phyloP scores from a whole-genome alignment of 2,113 vertebrate genomes.

The Galbula dea region DNA sequence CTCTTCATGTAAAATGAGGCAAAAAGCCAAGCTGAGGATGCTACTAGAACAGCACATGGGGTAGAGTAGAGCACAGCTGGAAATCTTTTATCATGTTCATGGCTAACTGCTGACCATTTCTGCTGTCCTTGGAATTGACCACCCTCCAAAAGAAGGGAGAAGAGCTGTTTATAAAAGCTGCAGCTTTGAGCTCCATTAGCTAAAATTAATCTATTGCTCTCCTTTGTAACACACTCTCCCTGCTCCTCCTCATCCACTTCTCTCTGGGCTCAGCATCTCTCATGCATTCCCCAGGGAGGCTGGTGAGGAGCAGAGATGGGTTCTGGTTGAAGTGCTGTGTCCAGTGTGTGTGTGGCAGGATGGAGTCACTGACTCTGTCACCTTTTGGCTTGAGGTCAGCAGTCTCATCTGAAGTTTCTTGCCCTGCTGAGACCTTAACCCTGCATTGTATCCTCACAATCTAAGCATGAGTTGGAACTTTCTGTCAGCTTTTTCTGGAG shows the following conservation, averaged over 20 bases:
- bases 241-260: background rate
- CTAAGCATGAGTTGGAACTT: background rate
- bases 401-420: background rate
- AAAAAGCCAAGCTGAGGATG: background rate
- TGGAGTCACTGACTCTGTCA: background rate
- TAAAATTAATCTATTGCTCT: background rate
- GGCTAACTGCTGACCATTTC: too few species aligned
- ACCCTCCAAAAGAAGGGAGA: background rate
- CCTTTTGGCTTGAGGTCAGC: background rate
- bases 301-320: background rate
- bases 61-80: background rate
- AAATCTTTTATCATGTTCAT: background rate
- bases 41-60: rapidly evolving
- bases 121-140: background rate
- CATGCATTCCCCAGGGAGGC: background rate
- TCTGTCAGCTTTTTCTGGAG: rapidly evolving
- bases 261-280: rapidly evolving
- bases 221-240: rapidly evolving
- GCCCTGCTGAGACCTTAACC: background rate
- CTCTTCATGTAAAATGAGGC: background rate
- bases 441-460: rapidly evolving
- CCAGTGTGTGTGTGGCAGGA: background rate
- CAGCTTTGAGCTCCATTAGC: background rate
- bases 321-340: background rate
- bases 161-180: background rate